Base-by-base conservation (phyloP, 2,797 vertebrate species). In the Spinus pinus region DNA sequence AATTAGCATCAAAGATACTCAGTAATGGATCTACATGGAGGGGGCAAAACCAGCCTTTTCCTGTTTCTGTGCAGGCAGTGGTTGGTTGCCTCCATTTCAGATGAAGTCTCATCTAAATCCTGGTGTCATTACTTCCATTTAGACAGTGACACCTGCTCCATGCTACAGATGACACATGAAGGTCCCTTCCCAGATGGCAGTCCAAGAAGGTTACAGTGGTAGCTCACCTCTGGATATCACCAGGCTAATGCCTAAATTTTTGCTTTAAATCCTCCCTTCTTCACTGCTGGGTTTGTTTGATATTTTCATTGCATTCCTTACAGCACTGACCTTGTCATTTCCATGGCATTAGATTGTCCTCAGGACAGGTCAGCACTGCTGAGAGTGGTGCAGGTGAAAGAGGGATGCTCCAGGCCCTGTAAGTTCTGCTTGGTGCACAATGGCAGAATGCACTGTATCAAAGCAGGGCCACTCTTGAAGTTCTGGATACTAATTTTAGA, bases 181-280 rank as follows among this genome's bases (percentile, higher is more conserved):
- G 33, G n/a, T 87, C 14, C 7, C 22, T 86, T 81, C 24, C 31
- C 42, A 39, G 62, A 57, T 4, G 53, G 41, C 27, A 65, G 58
- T 42, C 35, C 54, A 58, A 23, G 58, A 79, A 56, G 35, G 35
- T 54, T 41, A 70, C 47, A 58, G 46, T 1, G 1, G 37, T 49
- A 56, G 16, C 41, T n/a, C 69, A 85, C 41, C 51, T 82, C 51
- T 85, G 51, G 25, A 21, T 73, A 73, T 67, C 64, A 44, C 53
- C 54, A 83, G 22, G 35, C 10, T 82, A 61, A 90, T 60, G 35
- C 31, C 57, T 27, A 30, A 20, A 15, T 90, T 89, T 73, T 57
- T 53, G n/a, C 31, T 77, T 79, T 75, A 91, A 92, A 85, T 67
- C 58, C 41, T 83, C 47, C 10, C 37, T 81, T 20, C 65, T 86